These are phyloP conservation scores for Melanotus villosus DNA, from an alignment of 2,888 invertebrate species.

Conservation along the genomic window DNA sequence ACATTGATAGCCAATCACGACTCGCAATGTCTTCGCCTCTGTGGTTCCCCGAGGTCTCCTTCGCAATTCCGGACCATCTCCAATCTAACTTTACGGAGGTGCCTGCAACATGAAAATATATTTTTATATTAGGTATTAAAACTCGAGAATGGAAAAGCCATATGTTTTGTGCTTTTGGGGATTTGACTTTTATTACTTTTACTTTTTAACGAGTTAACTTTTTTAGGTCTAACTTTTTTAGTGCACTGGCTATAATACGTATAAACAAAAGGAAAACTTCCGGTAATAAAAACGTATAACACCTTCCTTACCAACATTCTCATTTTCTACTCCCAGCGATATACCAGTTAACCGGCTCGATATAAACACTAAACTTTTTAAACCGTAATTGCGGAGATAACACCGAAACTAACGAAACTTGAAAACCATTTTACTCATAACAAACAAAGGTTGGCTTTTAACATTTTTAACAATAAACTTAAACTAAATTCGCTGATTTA, in stretches of 20 bases:
- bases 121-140: slow-evolving; percentile 46
- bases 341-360: neutral
- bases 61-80: slow-evolving; percentile 34
- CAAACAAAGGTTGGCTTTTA: too few species aligned
- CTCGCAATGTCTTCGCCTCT: slow-evolving; percentile 37
- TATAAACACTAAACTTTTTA: neutral
- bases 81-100: slow-evolving; percentile 45
- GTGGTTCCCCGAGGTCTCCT: slow-evolving; percentile 42
- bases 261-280: slow-evolving; percentile 20
- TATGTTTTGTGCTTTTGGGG: slow-evolving; percentile 37
- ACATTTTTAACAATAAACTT: too few species aligned
- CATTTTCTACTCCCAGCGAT: neutral
- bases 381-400: neutral
- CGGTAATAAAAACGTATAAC: neutral
- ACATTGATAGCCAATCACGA: slow-evolving; percentile 51
- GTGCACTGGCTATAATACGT: slow-evolving; percentile 22
- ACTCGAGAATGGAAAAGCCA: slow-evolving; percentile 41
- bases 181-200: slow-evolving; percentile 44
- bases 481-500: too few species aligned
- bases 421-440: neutral
- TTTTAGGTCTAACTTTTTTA: slow-evolving; percentile 28
- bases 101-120: slow-evolving; percentile 42
- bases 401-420: neutral
- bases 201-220: slow-evolving; percentile 42
- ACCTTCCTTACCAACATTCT: neutral